These are phyloP conservation scores for Araneus ventricosus DNA, from an alignment of 1,140 invertebrate species.

Conservation along the genomic window DNA sequence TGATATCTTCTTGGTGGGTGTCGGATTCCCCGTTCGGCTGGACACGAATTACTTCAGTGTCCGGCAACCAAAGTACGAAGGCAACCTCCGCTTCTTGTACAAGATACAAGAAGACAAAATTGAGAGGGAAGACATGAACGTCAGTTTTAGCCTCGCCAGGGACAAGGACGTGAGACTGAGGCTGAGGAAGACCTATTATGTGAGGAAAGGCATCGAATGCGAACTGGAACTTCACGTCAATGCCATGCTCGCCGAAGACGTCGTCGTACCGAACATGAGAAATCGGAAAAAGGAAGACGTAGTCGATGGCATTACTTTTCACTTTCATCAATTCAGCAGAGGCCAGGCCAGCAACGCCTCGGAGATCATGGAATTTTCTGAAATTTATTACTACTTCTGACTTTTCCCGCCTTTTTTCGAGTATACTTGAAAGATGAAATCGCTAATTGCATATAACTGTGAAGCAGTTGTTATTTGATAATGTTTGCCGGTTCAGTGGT, in stretches of 20 bases:
- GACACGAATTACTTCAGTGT: conserved; percentile 77
- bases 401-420: background rate
- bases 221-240: conserved; percentile 77
- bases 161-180: conserved; percentile 78
- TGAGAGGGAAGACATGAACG: conserved; percentile 70
- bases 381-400: conserved; percentile 76
- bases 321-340: conserved; percentile 75
- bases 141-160: conserved; percentile 74
- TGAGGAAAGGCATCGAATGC: conserved; percentile 77
- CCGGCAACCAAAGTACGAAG: conserved; percentile 77
- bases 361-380: conserved; percentile 76
- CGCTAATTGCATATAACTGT: background rate
- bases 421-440: background rate
- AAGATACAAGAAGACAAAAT: conserved; percentile 77
- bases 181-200: conserved; percentile 77
- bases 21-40: conserved; percentile 77
- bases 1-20: conserved; percentile 77
- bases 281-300: conserved; percentile 76
- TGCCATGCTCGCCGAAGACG: conserved; percentile 75
- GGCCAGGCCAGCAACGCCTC: conserved; percentile 72
- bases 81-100: conserved; percentile 76
- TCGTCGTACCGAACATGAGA: conserved; percentile 75
- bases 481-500: background rate
- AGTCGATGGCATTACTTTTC: conserved; percentile 76
- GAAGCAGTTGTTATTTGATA: background rate